A percentile compares a stretch with the other conserved stretches of the same genome.
These are phyloP conservation scores for Xiphias gladius DNA, from an alignment of 2,113 vertebrate species.

Conservation along the genomic window DNA sequence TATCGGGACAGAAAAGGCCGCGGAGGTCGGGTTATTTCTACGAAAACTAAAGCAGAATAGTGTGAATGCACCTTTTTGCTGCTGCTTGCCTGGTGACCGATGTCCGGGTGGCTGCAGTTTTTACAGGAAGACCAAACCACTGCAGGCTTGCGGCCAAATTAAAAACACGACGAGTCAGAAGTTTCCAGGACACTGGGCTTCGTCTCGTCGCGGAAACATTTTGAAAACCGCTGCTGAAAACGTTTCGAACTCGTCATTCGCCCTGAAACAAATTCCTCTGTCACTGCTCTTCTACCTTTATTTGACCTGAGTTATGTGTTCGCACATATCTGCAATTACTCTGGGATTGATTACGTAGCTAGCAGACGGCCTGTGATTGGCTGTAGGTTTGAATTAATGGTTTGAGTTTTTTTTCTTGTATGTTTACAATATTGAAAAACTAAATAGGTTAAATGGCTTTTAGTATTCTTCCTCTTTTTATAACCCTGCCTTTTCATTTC, in stretches of 20 bases:
- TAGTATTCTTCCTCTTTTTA: neutral
- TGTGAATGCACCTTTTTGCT: neutral
- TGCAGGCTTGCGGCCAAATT: too few species aligned
- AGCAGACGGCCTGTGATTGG: conserved; percentile 46
- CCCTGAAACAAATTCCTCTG: conserved; percentile 19
- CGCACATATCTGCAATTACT: neutral
- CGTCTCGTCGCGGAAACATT: neutral
- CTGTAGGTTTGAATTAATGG: neutral
- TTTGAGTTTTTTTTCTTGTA: neutral
- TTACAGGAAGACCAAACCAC: neutral
- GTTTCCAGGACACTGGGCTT: neutral
- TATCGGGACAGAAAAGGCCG: neutral
- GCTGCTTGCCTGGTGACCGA: neutral
- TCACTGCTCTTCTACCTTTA: neutral
- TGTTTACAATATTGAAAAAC: conserved; percentile 19
- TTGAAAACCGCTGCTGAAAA: conserved; percentile 15
- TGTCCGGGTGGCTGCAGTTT: neutral
- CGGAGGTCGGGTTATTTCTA: neutral
- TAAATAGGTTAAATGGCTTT: neutral
- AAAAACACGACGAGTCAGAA: too few species aligned
- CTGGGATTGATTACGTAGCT: neutral
- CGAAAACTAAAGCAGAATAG: neutral
- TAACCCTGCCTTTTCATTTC: neutral
- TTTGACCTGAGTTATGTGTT: neutral
- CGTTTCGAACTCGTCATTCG: neutral